Conservation (phyloP, 2,888 invertebrate genomes). For the Tolmerus cingulatus region DNA sequence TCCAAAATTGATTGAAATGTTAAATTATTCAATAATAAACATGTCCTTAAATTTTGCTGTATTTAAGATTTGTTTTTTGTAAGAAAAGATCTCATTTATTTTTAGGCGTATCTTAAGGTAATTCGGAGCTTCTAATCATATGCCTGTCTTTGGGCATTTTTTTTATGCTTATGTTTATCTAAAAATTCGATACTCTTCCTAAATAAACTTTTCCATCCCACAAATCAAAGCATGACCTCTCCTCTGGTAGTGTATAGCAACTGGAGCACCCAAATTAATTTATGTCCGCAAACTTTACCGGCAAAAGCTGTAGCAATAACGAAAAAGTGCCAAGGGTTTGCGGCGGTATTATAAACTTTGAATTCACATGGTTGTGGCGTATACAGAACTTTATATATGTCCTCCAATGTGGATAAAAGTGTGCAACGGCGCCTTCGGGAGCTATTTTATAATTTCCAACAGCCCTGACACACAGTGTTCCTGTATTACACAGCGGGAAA, state of each 20-base stretch:
- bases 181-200: conserved; percentile 12
- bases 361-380: conserved; percentile 30
- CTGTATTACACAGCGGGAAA: conserved; percentile 15
- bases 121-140: neutral
- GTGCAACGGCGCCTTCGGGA: conserved; percentile 42
- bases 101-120: neutral
- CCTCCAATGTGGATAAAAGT: conserved; percentile 37
- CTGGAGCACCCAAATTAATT: conserved; percentile 46
- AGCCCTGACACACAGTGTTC: neutral
- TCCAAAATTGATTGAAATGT: no score
- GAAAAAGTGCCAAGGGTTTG: conserved; percentile 39
- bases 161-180: neutral
- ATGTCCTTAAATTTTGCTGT: no score
- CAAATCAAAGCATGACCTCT: conserved; percentile 48
- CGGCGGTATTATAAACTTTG: conserved; percentile 35
- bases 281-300: conserved; percentile 48
- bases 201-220: conserved; percentile 45
- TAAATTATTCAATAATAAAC: no score
- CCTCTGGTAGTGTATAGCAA: conserved; percentile 33
- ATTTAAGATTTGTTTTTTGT: neutral
- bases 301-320: conserved; percentile 45
- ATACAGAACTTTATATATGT: conserved; percentile 29
- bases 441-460: conserved; percentile 28
- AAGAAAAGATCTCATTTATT: neutral
- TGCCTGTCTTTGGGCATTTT: neutral